phyloP scores from a whole-genome alignment of 2,797 vertebrate species.

The Limnodromus scolopaceus region DNA sequence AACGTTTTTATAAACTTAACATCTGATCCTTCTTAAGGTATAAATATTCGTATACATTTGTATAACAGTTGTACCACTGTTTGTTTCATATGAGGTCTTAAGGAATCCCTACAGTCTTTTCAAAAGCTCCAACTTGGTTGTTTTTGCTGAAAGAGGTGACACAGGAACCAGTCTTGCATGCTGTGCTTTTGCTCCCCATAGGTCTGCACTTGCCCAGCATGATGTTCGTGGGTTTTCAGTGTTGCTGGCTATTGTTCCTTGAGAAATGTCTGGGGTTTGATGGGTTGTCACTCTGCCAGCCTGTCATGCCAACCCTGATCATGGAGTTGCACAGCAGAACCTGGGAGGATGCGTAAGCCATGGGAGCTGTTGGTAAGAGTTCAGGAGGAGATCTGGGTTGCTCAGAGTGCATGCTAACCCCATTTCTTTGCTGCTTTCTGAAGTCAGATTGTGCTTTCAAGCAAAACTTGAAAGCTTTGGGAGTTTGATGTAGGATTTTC shows the following conservation, averaged over 20 bases:
- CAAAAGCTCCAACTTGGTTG: background rate
- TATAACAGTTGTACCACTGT: background rate
- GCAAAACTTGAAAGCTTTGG: background rate
- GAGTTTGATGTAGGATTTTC: background rate
- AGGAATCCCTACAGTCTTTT: background rate
- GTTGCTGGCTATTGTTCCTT: background rate
- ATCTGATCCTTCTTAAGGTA: background rate
- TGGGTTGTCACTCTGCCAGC: background rate
- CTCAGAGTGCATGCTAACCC: rapidly evolving
- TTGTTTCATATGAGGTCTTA: background rate
- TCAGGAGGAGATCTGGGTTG: background rate
- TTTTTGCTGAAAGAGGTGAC: background rate
- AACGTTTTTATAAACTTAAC: background rate
- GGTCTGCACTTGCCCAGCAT: background rate
- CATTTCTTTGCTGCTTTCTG: background rate
- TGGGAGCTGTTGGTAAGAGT: background rate
- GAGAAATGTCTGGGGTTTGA: background rate
- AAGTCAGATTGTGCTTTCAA: background rate
- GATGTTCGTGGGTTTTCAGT: background rate
- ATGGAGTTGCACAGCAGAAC: background rate
- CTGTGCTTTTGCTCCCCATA: background rate
- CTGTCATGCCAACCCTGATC: background rate
- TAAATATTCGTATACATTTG: background rate
- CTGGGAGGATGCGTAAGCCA: background rate
- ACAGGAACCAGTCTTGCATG: background rate